A percentile compares a stretch with the other conserved stretches of the same genome.
Conservation (phyloP, 2,113 vertebrate genomes). For the Circaetus gallicus region DNA sequence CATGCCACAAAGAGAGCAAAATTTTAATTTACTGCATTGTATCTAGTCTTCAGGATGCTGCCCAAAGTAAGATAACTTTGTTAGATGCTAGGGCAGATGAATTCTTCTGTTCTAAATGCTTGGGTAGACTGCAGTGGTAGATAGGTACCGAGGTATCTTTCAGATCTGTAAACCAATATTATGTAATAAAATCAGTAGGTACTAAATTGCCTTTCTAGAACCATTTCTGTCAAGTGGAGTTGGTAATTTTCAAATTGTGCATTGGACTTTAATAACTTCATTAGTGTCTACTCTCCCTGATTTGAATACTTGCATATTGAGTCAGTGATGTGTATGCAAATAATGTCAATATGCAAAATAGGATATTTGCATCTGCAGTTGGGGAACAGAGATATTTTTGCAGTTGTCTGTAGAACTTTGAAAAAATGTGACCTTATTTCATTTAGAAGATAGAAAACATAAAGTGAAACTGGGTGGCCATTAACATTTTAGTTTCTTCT, state of each 20-base stretch:
- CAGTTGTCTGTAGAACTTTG: not conserved
- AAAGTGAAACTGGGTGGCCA: not conserved
- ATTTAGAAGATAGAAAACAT: not conserved
- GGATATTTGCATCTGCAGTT: not conserved
- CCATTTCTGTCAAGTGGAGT: not conserved
- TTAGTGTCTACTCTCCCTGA: not conserved
- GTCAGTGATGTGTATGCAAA: not conserved
- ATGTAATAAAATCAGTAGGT: not conserved
- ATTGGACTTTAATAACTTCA: not conserved
- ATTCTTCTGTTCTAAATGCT: not conserved
- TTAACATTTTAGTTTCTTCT: not conserved
- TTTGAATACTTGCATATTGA: not conserved
- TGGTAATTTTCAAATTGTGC: not conserved
- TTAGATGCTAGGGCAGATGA: not conserved
- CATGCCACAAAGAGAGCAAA: not conserved
- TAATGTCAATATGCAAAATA: not conserved
- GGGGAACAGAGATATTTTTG: not conserved
- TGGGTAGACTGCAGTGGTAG: not conserved
- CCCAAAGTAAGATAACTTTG: not conserved
- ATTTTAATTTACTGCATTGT: not conserved
- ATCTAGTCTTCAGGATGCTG: not conserved
- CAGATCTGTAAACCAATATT: not conserved
- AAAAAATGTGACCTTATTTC: not conserved
- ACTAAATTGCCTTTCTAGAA: not conserved
- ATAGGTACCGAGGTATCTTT: fast-evolving